Evolutionary conservation across 1,140 invertebrate genomes (phyloP).

Genomic region (Eciton burchellii): DNA sequence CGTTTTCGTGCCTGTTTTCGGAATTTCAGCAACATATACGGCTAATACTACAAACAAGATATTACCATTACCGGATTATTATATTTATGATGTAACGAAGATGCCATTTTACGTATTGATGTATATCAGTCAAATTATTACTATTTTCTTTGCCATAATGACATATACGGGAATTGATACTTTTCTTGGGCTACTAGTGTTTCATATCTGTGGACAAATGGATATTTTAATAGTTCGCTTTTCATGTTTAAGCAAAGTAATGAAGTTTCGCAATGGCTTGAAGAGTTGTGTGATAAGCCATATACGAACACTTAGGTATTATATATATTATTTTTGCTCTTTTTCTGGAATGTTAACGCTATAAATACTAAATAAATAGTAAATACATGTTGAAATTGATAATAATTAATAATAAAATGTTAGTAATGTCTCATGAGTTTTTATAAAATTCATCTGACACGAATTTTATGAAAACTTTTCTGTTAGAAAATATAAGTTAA

Average conservation of each 20-base stretch:
- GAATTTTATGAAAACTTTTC: too few species aligned
- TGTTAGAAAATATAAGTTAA: too few species aligned
- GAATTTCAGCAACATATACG: neutral
- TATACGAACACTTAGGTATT: constrained; percentile 23
- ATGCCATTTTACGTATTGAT: constrained; percentile 4
- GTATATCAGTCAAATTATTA: neutral
- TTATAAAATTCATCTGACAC: too few species aligned
- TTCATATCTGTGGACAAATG: constrained; percentile 35
- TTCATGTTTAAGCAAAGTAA: neutral
- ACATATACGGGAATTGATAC: constrained; percentile 15
- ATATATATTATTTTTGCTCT: neutral
- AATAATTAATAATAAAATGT: neutral
- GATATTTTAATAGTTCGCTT: constrained; percentile 11
- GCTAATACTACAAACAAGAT: neutral
- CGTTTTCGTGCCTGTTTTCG: neutral
- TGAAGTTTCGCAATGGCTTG: neutral
- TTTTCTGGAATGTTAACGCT: neutral
- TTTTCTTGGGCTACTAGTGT: constrained; percentile 7
- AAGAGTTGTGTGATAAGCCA: neutral
- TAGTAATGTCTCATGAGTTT: neutral
- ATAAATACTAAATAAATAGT: neutral
- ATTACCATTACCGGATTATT: constrained; percentile 15
- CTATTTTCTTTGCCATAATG: neutral
- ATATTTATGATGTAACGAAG: neutral
- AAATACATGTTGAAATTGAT: neutral